phyloP scores from a whole-genome alignment of 2,113 vertebrate species.

The Periophthalmodon schlosseri region DNA sequence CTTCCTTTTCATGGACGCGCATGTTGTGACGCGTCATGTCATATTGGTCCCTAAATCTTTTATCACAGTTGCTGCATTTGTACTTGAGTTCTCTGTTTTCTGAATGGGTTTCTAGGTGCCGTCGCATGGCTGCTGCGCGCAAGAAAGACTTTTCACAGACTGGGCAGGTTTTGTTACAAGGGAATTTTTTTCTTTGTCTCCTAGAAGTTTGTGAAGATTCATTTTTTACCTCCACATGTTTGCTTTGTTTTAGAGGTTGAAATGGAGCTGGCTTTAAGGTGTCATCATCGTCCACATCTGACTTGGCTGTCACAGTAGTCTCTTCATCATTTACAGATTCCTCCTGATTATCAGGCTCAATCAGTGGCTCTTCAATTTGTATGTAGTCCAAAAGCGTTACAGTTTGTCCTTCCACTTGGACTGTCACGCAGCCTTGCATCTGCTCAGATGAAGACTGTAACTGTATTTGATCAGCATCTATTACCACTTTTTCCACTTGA shows the following conservation, averaged over 20 bases:
- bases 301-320: neutral
- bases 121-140: conserved; percentile 69
- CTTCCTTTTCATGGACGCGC: conserved; percentile 68
- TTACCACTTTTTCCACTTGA: conserved; percentile 69
- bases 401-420: conserved; percentile 69
- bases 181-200: conserved; percentile 58
- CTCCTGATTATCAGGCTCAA: conserved; percentile 14
- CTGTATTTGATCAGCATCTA: conserved; percentile 52
- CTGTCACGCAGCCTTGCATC: conserved; percentile 57
- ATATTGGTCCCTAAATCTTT: conserved; percentile 71
- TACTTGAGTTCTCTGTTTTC: conserved; percentile 65
- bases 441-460: conserved; percentile 46
- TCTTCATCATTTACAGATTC: conserved; percentile 12
- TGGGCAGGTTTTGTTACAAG: conserved; percentile 64
- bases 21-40: conserved; percentile 73
- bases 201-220: conserved; percentile 19
- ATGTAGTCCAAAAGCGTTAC: conserved; percentile 71
- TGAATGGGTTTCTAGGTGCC: conserved; percentile 69
- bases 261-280: conserved; percentile 61
- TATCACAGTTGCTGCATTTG: conserved; percentile 66
- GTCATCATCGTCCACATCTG: conserved; percentile 9
- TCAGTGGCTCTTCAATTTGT: conserved; percentile 55
- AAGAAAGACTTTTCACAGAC: conserved; percentile 70
- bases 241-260: conserved; percentile 72
- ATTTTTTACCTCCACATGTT: conserved; percentile 60